These are phyloP conservation scores for Phalacrocorax carbo DNA, from an alignment of 2,113 vertebrate species.

Conservation along the genomic window DNA sequence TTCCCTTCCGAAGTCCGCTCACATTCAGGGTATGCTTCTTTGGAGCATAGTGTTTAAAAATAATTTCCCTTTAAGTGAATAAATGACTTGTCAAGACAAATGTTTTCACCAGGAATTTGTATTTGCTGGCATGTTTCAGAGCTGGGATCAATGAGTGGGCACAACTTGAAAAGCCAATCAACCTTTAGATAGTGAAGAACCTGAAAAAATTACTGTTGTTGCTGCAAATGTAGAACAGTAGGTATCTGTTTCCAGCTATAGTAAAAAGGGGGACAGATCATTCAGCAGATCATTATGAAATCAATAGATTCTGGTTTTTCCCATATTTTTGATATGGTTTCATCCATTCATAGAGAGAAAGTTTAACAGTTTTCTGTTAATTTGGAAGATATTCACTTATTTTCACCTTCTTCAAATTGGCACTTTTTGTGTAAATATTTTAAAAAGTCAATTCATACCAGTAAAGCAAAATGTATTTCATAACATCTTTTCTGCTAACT, in stretches of 20 bases:
- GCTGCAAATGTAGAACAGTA: not conserved
- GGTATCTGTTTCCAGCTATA: not conserved
- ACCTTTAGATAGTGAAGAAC: not conserved
- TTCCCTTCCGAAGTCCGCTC: not conserved
- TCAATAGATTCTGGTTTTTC: not conserved
- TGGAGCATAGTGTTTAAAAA: not conserved
- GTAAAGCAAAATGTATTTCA: not conserved
- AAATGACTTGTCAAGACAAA: not conserved
- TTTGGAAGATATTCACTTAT: not conserved
- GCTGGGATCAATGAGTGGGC: not conserved
- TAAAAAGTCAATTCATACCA: not conserved
- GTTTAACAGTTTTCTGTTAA: not conserved
- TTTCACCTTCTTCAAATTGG: not conserved
- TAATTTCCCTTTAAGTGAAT: not conserved
- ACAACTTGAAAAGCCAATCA: not conserved
- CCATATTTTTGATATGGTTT: not conserved
- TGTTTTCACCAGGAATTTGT: not conserved
- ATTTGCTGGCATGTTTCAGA: not conserved
- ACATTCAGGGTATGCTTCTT: not conserved
- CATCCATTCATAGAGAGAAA: not conserved
- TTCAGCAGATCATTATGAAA: not conserved
- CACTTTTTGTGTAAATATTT: not conserved
- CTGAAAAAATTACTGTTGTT: not conserved
- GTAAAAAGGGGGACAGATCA: not conserved
- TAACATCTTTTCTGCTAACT: not conserved